These are phyloP conservation scores for Antheraea yamamai DNA, from an alignment of 2,888 invertebrate species.

Conservation along the genomic window DNA sequence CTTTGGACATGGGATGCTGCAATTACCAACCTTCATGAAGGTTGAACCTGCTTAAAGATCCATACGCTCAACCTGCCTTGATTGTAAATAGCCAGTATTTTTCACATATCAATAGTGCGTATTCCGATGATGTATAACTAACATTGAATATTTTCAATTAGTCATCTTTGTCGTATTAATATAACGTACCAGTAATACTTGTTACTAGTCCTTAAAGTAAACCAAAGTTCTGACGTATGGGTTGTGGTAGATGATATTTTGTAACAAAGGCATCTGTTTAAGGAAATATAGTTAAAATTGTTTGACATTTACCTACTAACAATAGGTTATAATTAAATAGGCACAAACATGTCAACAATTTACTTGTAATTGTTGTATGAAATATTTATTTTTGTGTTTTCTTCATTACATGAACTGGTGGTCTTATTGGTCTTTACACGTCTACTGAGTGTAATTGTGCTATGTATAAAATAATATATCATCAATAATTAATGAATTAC, in stretches of 20 bases:
- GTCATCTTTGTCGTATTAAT: background rate
- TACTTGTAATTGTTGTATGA: background rate
- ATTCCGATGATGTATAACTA: background rate
- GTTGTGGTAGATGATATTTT: background rate
- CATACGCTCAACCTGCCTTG: background rate
- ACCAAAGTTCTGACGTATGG: background rate
- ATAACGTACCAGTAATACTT: background rate
- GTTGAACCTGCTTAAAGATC: background rate
- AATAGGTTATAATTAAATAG: background rate
- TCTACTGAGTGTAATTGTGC: background rate
- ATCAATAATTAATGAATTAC: background rate
- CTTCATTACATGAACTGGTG: background rate
- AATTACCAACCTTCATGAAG: background rate
- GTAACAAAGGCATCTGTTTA: background rate
- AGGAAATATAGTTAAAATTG: background rate
- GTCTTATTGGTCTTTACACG: background rate
- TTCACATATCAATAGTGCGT: background rate
- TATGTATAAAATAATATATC: background rate
- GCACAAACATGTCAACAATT: background rate
- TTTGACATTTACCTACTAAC: background rate
- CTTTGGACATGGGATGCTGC: background rate
- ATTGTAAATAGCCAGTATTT: background rate
- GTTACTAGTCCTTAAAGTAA: background rate
- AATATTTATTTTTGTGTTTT: background rate
- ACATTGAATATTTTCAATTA: background rate